Conservation (phyloP, 2,888 invertebrate species). For the Phragmatobia fuliginosa region DNA sequence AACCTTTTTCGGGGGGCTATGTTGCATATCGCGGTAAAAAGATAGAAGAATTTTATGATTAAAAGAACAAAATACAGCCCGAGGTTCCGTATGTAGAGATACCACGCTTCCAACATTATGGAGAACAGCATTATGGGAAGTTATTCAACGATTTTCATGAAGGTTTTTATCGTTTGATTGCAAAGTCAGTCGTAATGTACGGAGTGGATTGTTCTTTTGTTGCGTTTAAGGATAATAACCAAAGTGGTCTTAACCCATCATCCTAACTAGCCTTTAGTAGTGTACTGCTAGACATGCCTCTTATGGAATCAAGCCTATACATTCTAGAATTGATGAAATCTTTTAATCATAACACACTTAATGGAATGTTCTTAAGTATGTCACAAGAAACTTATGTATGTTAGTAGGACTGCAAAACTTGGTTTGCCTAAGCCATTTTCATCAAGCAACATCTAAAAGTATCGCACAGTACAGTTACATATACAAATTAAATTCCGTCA, state of each 20-base stretch:
- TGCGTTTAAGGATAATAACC: no score
- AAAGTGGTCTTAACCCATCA: no score
- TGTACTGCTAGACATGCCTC: no score
- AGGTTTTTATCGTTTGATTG: background rate
- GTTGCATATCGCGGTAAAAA: no score
- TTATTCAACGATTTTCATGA: background rate
- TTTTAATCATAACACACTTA: background rate
- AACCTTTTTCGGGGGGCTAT: no score
- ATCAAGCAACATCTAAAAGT: background rate
- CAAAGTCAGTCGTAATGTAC: background rate
- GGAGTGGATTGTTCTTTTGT: background rate
- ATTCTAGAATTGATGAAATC: background rate
- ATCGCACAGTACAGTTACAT: background rate
- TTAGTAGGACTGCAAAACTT: background rate
- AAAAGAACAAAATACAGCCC: background rate
- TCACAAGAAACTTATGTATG: background rate
- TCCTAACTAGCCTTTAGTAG: no score
- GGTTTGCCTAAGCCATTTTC: background rate
- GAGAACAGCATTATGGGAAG: background rate
- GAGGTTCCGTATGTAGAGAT: background rate
- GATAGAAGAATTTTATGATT: no score
- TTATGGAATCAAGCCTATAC: no score
- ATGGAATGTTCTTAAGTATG: background rate
- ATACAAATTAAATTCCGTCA: background rate
- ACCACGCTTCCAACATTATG: background rate